Evolutionary conservation across 2,113 vertebrate species (phyloP).

Genomic region (Cettia cetti): DNA sequence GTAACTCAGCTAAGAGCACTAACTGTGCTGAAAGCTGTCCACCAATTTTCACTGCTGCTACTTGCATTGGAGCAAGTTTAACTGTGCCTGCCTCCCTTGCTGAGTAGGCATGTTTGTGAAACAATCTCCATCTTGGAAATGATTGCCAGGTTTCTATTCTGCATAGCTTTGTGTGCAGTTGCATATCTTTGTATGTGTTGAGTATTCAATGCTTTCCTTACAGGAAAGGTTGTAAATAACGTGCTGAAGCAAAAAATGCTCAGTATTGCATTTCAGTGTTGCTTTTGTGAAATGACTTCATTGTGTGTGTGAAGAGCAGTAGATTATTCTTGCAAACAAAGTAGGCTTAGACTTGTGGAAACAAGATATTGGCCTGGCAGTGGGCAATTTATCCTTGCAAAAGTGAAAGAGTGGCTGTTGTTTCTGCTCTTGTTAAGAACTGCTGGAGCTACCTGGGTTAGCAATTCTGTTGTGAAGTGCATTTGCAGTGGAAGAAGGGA

Average conservation of each 20-base stretch:
- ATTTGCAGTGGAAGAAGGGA: neutral
- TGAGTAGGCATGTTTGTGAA: neutral
- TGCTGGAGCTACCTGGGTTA: neutral
- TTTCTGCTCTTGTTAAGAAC: neutral
- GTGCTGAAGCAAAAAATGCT: neutral
- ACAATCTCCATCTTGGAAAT: neutral
- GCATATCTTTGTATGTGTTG: neutral
- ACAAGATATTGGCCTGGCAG: neutral
- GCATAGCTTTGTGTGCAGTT: neutral
- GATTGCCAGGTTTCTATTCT: neutral
- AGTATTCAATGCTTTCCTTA: neutral
- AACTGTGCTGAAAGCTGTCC: neutral
- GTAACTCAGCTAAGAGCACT: neutral
- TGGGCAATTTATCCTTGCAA: neutral
- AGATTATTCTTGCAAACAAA: neutral
- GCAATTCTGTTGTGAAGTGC: neutral
- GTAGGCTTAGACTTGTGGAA: neutral
- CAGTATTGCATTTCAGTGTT: neutral
- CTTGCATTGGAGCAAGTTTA: neutral
- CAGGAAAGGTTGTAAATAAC: neutral
- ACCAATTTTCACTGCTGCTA: neutral
- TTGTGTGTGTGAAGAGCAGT: neutral
- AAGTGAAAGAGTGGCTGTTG: neutral
- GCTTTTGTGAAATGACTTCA: neutral
- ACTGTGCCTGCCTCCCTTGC: neutral